phyloP scores from a whole-genome alignment of 2,113 vertebrate species.

The Falco punctatus region DNA sequence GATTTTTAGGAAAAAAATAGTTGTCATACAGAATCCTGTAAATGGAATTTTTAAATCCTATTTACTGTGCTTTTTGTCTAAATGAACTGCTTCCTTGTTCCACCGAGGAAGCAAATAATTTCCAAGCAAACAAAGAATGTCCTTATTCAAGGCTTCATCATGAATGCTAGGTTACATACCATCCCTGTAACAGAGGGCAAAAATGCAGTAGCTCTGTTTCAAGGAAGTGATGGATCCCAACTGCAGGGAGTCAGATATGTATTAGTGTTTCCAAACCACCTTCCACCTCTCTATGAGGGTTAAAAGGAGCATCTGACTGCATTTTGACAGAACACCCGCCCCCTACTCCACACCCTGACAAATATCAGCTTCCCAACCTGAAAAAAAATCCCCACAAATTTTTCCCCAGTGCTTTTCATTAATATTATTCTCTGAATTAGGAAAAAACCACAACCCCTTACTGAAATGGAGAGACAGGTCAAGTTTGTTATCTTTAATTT shows the following conservation, averaged over 20 bases:
- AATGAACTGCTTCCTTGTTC: not conserved
- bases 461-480: not conserved
- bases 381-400: not conserved
- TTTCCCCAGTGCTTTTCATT: not conserved
- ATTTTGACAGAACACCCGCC: not conserved
- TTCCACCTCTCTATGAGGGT: not conserved
- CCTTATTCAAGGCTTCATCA: not conserved
- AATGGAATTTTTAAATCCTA: not conserved
- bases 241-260: not conserved
- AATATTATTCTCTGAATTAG: not conserved
- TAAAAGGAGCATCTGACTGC: not conserved
- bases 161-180: not conserved
- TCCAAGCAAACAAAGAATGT: not conserved
- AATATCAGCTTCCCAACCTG: not conserved
- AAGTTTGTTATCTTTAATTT: not conserved
- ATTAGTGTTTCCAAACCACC: not conserved
- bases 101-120: not conserved
- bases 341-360: not conserved
- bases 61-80: not conserved
- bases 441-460: not conserved
- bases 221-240: not conserved
- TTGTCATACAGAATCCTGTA: not conserved
- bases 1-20: not conserved
- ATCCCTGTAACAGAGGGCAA: not conserved
- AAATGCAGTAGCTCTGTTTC: not conserved